These are phyloP conservation scores for Spilogale gracilis DNA, from an alignment of 2,113 vertebrate species.

Conservation along the genomic window DNA sequence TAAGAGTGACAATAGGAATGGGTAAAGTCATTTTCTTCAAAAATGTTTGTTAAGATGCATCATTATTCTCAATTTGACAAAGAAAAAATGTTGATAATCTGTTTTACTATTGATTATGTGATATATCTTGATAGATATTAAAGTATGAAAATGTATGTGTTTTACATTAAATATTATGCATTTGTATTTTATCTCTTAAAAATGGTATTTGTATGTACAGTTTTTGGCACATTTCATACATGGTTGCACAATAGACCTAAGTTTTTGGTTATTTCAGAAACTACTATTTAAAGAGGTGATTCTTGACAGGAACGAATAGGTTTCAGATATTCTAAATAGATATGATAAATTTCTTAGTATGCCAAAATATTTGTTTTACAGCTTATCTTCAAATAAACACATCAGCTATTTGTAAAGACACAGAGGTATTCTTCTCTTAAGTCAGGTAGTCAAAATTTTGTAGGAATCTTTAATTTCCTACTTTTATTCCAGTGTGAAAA, in stretches of 20 bases:
- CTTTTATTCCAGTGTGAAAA: neutral
- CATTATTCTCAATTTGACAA: neutral
- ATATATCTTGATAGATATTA: neutral
- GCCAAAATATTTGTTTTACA: conserved; percentile 68
- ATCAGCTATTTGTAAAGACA: neutral
- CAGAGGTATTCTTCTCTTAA: neutral
- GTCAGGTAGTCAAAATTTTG: neutral
- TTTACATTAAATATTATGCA: neutral
- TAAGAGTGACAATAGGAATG: neutral
- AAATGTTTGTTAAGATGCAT: neutral
- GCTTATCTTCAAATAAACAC: conserved; percentile 45
- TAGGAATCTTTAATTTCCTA: conserved; percentile 1
- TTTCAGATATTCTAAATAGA: conserved; percentile 70
- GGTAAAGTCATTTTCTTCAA: conserved; percentile 42
- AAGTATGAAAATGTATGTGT: neutral
- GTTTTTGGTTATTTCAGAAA: conserved; percentile 70
- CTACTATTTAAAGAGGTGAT: conserved; percentile 70
- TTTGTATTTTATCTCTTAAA: conserved; percentile 58
- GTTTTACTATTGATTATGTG: neutral
- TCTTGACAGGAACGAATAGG: conserved; percentile 66
- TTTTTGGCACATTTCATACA: conserved; percentile 51
- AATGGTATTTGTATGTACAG: conserved; percentile 17
- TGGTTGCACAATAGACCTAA: conserved; percentile 47
- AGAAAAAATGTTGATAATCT: neutral
- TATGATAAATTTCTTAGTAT: conserved; percentile 37